Evolutionary conservation across 1,140 invertebrate species (phyloP).

Genomic region (Drosophila ogumai): DNA sequence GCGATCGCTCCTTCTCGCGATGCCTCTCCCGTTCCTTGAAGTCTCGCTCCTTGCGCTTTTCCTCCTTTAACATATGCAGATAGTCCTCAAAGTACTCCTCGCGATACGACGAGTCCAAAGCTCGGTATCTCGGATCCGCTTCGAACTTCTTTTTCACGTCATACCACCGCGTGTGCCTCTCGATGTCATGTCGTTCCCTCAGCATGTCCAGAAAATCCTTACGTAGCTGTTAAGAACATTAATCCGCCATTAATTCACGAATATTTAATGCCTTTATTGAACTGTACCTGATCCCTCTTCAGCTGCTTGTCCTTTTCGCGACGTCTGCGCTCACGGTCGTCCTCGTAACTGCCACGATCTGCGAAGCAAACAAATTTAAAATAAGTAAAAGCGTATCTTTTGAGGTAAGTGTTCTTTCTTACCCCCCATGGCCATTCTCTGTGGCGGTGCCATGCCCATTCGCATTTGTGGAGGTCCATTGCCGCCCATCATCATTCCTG

Average conservation of each 20-base stretch:
- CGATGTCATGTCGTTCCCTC: conserved; percentile 87
- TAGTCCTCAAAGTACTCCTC: conserved; percentile 99
- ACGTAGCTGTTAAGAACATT: conserved; percentile 90
- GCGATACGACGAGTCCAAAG: conserved; percentile 92
- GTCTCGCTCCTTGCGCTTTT: conserved; percentile 87
- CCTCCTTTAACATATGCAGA: conserved; percentile 92
- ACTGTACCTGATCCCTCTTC: conserved; percentile 60
- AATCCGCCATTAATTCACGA: neutral
- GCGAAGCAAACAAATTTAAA: neutral
- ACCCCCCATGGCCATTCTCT: conserved; percentile 58
- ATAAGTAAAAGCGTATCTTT: conserved; percentile 7
- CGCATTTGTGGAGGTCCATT: conserved; percentile 62
- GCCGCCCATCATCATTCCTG: conserved; percentile 70
- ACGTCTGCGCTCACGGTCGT: conserved; percentile 74
- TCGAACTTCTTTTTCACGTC: conserved; percentile 98
- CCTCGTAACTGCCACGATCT: conserved; percentile 79
- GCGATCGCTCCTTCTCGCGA: conserved; percentile 77
- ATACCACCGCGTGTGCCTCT: conserved; percentile 96
- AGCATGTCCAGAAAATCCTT: conserved; percentile 96
- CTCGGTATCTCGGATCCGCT: conserved; percentile 95
- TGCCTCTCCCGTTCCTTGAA: conserved; percentile 79
- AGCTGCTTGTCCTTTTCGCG: conserved; percentile 70
- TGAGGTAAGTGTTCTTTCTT: neutral
- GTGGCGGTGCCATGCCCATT: conserved; percentile 64
- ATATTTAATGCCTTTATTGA: neutral